Evolutionary conservation across 2,888 invertebrate species (phyloP), one percentile per base, ranked within the genome.

Genomic region (Vandiemenella viatica): DNA sequence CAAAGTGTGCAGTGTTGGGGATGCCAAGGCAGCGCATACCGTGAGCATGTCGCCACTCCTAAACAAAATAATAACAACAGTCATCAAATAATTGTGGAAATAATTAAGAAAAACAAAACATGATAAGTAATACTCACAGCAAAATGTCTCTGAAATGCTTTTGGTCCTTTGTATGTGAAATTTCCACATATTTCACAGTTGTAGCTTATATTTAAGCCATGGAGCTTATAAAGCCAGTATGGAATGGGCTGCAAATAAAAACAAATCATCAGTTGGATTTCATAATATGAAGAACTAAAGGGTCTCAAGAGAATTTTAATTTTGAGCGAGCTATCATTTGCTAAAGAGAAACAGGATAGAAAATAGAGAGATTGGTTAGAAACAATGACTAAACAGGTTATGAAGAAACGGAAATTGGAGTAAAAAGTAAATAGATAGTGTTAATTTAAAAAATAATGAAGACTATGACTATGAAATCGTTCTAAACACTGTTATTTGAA

Each of bases 141-240:
- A 71, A 99, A 99, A 69, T 99, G 98, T 43, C 96, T 76, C 66
- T 99, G 98, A 68, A 98, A 99, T 17, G 98, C 97, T 67, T 99
- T 99, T 0, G 98, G 98, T 0, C 98, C 98, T 63, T 86, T 95
- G 70, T 99, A 99, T 0, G 91, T 90, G 61, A 86, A 93, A 70
- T 98, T 98, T 19, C 98, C 98, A 66, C 98, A 99, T 56, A 99
- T 99, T 68, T 99, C 98, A 65, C 98, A 99, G 51, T 89, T 92
- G 67, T 97, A 99, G 64, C 91, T 95, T 54, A 99, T 95, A 66
- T 99, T 99, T 8, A 99, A 73, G 0, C 98, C 98, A 63, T 99
- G 98, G 5, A 99, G 72, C 66, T 99, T 99, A 71, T 99, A 99
- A 48, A 98, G 67, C 97, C 97, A 53, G 23, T 53, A 53, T 3